Evolutionary conservation across 2,888 invertebrate genomes (phyloP), one percentile per base, ranked within the genome.

Genomic region (Megalurothrips usitatus): DNA sequence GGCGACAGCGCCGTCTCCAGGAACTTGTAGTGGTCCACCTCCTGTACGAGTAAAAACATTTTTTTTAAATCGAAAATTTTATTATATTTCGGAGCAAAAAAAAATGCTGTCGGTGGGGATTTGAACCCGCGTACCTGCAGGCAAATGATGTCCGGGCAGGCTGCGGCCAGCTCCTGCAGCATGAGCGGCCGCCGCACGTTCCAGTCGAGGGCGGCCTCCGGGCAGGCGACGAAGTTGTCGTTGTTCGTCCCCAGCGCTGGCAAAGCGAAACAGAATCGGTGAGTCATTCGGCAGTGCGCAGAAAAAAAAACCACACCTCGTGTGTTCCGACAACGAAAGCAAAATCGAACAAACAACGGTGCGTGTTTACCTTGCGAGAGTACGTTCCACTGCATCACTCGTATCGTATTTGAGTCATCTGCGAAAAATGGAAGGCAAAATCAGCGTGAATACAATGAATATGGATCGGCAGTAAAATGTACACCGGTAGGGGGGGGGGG

Each of bases 1-100:
- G 90, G 89, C 12, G 89, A 89, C 83, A 94, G 86, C 75, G 91
- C 88, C 82, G 89, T 89, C 84, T 91, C 89, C 79, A 94, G 86
- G 85, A 92, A 93, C 83, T 91, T 91, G 85, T 91, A 94, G 86
- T 93, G 92, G 86, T 94, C 94, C 11, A 94, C 93, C 89, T 94
- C 94, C 91, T 92, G 85, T 11, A 85, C n/a, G n/a, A n/a, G n/a
- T n/a, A n/a, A n/a, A n/a, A n/a, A n/a, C n/a, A n/a, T n/a, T n/a
- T n/a, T n/a, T n/a, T n/a, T n/a, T n/a, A n/a, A n/a, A n/a, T n/a
- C n/a, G n/a, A n/a, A n/a, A n/a, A n/a, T n/a, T n/a, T n/a, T n/a
- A n/a, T n/a, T n/a, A n/a, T n/a, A n/a, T n/a, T n/a, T n/a, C n/a
- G n/a, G n/a, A n/a, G n/a, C n/a, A n/a, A n/a, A 84, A 82, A 82